Base-by-base conservation (phyloP, 2,113 vertebrate genomes). In the Callocephalon fimbriatum region DNA sequence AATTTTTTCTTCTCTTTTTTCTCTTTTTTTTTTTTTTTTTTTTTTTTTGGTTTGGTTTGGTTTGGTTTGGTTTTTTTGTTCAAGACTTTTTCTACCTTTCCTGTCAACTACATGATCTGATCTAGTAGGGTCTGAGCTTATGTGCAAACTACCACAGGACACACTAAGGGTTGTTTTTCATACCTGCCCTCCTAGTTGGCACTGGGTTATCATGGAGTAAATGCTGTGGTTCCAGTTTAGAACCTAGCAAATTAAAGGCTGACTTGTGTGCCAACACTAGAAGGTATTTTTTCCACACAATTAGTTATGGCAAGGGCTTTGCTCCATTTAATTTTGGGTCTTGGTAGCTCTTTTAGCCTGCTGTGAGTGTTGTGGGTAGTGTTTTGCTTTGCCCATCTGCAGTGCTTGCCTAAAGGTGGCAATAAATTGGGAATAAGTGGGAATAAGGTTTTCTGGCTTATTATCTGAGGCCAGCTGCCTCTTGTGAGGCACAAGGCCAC, bases 21-120 rank as follows among this genome's bases (percentile, higher is more conserved):
- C 4, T 38, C 5, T 38, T 11, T 38, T 38, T 38, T 38, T 38
- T 38, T 38, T 38, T 45, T 27, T 44, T 19, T 38, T 40, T 44
- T 53, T 4, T 3, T 7, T 4, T 6, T 14, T 4, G n/a, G n/a
- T 7, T 7, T 19, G 37, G 16, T 23, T 51, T 44, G 12, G 1
- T 58, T 58, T n/a, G 4, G 7, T n/a, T 35, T n/a, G 15, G 16
- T 51, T 32, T 47, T 47, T 5, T 5, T 25, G 51, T 51, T 50
- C 44, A 19, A 71, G 35, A 56, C 25, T 75, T 83, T 51, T 12
- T 10, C 18, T 75, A 13, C 22, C 8, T 58, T 71, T 66, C 19
- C 31, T 62, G 23, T 48, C 9, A 21, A 14, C 15, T 45, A 14
- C 4, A 0, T 47, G 10, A 32, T 45, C 50, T 45, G 16, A 27